Evolutionary conservation across 1,140 invertebrate species (phyloP).

Genomic region (Drosophila carrolli): DNA sequence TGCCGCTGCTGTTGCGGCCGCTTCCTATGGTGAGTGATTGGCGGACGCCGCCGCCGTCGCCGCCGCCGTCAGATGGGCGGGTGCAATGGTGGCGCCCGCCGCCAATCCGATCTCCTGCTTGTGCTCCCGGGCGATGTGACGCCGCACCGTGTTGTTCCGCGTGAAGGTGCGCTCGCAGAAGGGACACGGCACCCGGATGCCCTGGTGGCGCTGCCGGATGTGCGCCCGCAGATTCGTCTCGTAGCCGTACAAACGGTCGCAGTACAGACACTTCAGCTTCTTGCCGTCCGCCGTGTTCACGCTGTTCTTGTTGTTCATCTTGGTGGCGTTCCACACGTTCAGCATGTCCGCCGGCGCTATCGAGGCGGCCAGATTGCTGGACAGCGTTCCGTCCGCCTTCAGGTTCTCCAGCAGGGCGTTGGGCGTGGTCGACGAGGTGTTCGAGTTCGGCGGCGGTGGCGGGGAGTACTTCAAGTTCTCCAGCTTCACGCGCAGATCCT

Average conservation of each 20-base stretch:
- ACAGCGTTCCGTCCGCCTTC: slow-evolving; percentile 84
- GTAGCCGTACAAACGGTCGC: slow-evolving; percentile 96
- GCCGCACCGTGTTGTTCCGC: slow-evolving; percentile 94
- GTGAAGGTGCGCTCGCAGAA: slow-evolving; percentile 96
- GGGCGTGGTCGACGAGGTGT: slow-evolving; percentile 85
- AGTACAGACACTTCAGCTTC: slow-evolving; percentile 95
- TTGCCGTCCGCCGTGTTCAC: slow-evolving; percentile 86
- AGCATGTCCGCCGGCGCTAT: slow-evolving; percentile 84
- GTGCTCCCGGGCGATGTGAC: slow-evolving; percentile 94
- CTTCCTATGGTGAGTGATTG: slow-evolving; percentile 87
- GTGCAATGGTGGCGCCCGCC: slow-evolving; percentile 85
- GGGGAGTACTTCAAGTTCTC: slow-evolving; percentile 86
- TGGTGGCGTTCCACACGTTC: slow-evolving; percentile 84
- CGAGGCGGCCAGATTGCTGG: slow-evolving; percentile 75
- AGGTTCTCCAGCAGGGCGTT: slow-evolving; percentile 85
- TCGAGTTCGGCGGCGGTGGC: slow-evolving; percentile 83
- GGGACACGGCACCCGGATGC: slow-evolving; percentile 94
- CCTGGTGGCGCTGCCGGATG: slow-evolving; percentile 95
- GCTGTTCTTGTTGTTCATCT: slow-evolving; percentile 84
- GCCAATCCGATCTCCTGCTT: slow-evolving; percentile 90
- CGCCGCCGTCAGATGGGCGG: slow-evolving; percentile 82
- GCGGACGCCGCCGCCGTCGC: slow-evolving; percentile 75
- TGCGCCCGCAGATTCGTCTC: slow-evolving; percentile 96
- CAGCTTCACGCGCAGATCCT: slow-evolving; percentile 87
- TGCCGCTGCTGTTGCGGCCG: slow-evolving; percentile 84